A percentile compares a stretch with the other conserved stretches of the same genome.
These are phyloP conservation scores for Sceloporus undulatus DNA, from an alignment of 2,113 vertebrate genomes.

Conservation along the genomic window DNA sequence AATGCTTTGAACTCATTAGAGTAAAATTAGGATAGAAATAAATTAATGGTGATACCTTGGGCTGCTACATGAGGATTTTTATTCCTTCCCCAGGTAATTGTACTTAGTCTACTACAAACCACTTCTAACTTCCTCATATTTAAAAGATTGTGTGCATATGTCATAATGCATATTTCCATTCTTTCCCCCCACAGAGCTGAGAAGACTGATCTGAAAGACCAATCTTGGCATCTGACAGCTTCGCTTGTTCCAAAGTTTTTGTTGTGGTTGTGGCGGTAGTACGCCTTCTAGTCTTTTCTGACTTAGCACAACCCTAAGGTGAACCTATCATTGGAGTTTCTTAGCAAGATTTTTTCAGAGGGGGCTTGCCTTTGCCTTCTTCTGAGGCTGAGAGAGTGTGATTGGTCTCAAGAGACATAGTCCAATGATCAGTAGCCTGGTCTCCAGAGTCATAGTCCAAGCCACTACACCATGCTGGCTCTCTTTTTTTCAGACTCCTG, in stretches of 20 bases:
- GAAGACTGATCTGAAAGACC: constrained; percentile 41
- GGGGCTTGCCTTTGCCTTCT: no score
- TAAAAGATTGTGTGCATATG: constrained; percentile 45
- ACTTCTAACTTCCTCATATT: constrained; percentile 54
- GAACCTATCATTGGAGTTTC: no score
- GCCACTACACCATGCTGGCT: no score
- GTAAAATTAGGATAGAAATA: background rate
- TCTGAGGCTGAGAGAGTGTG: no score
- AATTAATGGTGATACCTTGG: background rate
- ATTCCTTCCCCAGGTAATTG: constrained; percentile 34
- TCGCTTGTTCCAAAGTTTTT: background rate
- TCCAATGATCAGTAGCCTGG: no score
- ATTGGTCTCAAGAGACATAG: no score
- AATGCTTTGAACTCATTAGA: background rate
- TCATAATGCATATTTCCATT: constrained; percentile 58
- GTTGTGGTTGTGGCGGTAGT: no score
- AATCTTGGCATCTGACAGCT: constrained; percentile 57
- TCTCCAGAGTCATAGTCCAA: no score
- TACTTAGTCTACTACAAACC: constrained; percentile 54
- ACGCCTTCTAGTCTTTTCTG: no score
- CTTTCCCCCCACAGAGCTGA: constrained; percentile 20
- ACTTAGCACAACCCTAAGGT: no score
- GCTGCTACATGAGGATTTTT: background rate
- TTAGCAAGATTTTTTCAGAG: no score
- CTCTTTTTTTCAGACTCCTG: constrained; percentile 59